Percentiles rank a stretch among this genome's conserved stretches.
These are phyloP conservation scores for Nysson spinosus DNA, from an alignment of 2,888 invertebrate genomes.

Conservation along the genomic window DNA sequence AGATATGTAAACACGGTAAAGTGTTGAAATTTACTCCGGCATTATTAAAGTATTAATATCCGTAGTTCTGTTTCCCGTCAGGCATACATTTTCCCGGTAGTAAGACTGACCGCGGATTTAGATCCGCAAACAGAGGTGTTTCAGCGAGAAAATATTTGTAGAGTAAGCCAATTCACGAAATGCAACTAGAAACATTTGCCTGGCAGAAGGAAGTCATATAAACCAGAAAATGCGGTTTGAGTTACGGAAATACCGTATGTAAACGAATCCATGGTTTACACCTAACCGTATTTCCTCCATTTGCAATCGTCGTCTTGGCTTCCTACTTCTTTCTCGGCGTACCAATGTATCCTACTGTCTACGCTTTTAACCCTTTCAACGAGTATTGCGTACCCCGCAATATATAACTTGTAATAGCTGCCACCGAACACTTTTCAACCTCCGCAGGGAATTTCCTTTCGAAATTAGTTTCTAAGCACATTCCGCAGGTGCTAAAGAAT, in stretches of 20 bases:
- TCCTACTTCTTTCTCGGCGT: background rate
- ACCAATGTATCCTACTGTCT: conserved; percentile 24
- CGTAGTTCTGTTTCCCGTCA: too few relatives aligned
- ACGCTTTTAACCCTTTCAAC: conserved; percentile 35
- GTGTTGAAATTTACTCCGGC: too few relatives aligned
- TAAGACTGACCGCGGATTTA: too few relatives aligned
- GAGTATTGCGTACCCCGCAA: conserved; percentile 16
- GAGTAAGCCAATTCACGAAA: conserved; percentile 21
- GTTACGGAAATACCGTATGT: conserved; percentile 27
- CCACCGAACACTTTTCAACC: conserved; percentile 21
- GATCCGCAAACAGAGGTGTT: too few relatives aligned
- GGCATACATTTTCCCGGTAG: too few relatives aligned
- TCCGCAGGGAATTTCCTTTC: background rate
- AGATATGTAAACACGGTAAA: too few relatives aligned
- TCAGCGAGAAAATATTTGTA: conserved; percentile 10
- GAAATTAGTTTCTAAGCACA: too few relatives aligned
- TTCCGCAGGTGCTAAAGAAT: too few relatives aligned
- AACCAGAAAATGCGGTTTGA: conserved; percentile 37
- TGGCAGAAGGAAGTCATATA: conserved; percentile 10
- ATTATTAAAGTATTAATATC: too few relatives aligned
- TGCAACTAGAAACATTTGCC: conserved; percentile 4
- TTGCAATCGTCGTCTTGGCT: conserved; percentile 34
- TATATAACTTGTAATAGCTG: conserved; percentile 24
- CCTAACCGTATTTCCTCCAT: conserved; percentile 7
- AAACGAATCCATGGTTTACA: conserved; percentile 31